A percentile compares a stretch with the other conserved stretches of the same genome.
Evolutionary conservation across 2,888 invertebrate genomes (phyloP).

Genomic region (Diploptera punctata): DNA sequence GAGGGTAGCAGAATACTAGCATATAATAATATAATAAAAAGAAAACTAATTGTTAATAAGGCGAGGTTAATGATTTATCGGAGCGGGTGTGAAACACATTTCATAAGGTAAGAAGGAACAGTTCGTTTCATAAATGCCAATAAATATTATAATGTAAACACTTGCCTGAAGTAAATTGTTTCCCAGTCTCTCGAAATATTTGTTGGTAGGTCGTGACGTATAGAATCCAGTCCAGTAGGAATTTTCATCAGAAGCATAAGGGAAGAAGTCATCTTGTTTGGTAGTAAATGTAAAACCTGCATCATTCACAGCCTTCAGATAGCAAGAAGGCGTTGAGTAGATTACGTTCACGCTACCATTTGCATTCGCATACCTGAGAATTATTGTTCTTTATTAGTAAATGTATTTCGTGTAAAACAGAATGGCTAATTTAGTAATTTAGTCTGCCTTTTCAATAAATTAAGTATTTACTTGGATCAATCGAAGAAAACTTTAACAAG

Average conservation of each 20-base stretch:
- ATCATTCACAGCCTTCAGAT: constrained; percentile 48
- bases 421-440: background rate
- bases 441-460: background rate
- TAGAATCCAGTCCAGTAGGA: constrained; percentile 65
- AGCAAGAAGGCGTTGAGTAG: constrained; percentile 51
- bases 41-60: no score
- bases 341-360: constrained; percentile 41
- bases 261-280: constrained; percentile 57
- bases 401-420: background rate
- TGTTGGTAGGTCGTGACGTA: constrained; percentile 49
- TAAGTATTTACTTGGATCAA: constrained; percentile 46
- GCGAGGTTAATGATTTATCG: no score
- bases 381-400: background rate
- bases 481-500: no score
- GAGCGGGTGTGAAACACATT: no score
- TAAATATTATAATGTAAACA: no score
- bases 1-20: no score
- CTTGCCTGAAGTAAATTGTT: constrained; percentile 48
- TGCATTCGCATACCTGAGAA: constrained; percentile 67
- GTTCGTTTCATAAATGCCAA: no score
- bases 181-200: constrained; percentile 46
- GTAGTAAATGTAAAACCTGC: constrained; percentile 49
- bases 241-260: constrained; percentile 57
- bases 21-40: no score
- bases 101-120: no score